A percentile compares a stretch with the other conserved stretches of the same genome.
These are phyloP conservation scores for Hemicrepidius hirtus DNA, from an alignment of 2,888 invertebrate genomes.

Conservation along the genomic window DNA sequence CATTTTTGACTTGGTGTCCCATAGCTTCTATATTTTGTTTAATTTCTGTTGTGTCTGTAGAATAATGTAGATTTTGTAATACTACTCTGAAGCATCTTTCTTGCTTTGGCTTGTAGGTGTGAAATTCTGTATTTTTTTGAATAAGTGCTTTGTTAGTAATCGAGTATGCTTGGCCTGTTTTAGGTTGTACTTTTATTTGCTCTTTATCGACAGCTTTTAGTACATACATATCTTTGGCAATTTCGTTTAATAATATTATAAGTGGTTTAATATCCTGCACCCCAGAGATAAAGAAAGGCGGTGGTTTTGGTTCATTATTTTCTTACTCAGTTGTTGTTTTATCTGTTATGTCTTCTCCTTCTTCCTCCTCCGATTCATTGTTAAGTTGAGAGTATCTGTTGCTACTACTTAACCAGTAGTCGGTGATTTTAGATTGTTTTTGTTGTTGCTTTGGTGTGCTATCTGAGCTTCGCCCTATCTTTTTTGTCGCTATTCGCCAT, in stretches of 20 bases:
- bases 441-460: too few relatives aligned
- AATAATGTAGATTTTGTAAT: constrained; percentile 26
- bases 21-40: constrained; percentile 17
- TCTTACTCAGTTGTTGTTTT: neutral
- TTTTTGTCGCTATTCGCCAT: too few relatives aligned
- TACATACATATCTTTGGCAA: neutral
- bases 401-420: too few relatives aligned
- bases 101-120: constrained; percentile 30
- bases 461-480: too few relatives aligned
- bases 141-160: constrained; percentile 21
- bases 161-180: constrained; percentile 11
- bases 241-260: constrained; percentile 21
- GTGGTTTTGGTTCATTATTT: constrained; percentile 23
- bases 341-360: too few relatives aligned
- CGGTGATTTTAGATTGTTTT: too few relatives aligned
- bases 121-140: constrained; percentile 25
- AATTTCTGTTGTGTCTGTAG: constrained; percentile 20
- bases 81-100: constrained; percentile 22
- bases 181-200: constrained; percentile 4
- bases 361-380: too few relatives aligned
- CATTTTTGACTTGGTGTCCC: constrained; percentile 20
- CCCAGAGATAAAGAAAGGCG: constrained; percentile 18
- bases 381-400: too few relatives aligned
- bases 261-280: constrained; percentile 20
- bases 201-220: neutral